phyloP scores from a whole-genome alignment of 2,113 vertebrate species.

The Bufo gargarizans region DNA sequence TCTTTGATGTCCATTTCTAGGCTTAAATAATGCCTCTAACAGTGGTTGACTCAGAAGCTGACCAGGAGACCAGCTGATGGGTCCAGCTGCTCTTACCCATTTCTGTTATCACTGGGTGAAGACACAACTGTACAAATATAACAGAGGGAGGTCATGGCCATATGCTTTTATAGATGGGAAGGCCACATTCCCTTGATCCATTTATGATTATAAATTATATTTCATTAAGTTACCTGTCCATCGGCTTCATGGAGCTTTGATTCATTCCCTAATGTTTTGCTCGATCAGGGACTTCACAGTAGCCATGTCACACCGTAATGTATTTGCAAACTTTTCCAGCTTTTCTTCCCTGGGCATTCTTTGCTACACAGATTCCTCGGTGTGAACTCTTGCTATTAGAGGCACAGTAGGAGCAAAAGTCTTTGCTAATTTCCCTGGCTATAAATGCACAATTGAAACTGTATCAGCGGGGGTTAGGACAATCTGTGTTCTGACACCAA shows the following conservation, averaged over 20 bases:
- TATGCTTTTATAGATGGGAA: no score
- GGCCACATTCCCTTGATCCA: no score
- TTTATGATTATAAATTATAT: no score
- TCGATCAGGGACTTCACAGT: conserved; percentile 1
- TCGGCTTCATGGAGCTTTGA: not conserved
- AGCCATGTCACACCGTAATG: not conserved
- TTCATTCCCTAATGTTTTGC: not conserved
- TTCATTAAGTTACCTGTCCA: not conserved
- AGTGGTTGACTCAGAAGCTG: no score
- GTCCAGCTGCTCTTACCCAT: no score
- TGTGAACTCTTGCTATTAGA: conserved; percentile 65
- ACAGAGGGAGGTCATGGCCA: no score
- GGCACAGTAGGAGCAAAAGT: conserved; percentile 66
- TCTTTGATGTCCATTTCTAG: no score
- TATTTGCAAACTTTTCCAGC: conserved; percentile 23
- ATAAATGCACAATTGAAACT: conserved; percentile 70
- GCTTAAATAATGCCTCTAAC: no score
- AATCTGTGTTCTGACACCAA: conserved; percentile 69
- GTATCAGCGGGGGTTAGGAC: conserved; percentile 69
- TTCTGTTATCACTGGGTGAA: no score
- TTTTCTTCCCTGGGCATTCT: conserved; percentile 40
- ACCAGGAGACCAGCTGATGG: no score
- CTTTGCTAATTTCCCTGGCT: conserved; percentile 69
- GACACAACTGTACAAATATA: no score
- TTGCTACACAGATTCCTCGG: conserved; percentile 53